Evolutionary conservation across 2,113 vertebrate genomes (phyloP).

Genomic region (Ochotona princeps): DNA sequence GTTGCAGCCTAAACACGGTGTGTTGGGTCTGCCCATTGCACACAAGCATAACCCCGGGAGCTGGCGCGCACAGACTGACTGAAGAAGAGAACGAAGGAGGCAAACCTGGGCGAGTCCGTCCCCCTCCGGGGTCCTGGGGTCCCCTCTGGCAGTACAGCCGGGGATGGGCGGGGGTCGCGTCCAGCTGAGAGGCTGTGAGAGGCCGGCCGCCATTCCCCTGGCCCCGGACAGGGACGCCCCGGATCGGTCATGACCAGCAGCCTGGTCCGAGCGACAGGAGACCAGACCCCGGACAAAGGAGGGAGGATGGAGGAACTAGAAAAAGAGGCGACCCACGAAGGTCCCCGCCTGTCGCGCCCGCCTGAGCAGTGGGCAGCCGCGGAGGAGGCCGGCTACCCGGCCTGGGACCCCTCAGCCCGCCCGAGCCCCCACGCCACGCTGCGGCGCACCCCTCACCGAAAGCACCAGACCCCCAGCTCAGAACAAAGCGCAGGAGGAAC

Average conservation of each 20-base stretch:
- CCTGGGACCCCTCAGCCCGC: not conserved
- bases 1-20: not conserved
- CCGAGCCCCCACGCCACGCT: not conserved
- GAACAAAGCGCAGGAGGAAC: not conserved
- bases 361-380: not conserved
- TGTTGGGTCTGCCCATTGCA: not conserved
- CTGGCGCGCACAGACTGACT: not conserved
- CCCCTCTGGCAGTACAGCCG: not conserved
- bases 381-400: not conserved
- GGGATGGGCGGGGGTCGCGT: not conserved
- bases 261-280: not conserved
- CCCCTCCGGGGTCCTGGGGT: not conserved
- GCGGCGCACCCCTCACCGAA: not conserved
- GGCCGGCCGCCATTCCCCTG: not conserved
- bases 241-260: not conserved
- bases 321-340: not conserved
- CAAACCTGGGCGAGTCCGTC: not conserved
- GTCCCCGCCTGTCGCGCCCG: not conserved
- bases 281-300: constrained; percentile 49
- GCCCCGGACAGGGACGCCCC: not conserved
- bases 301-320: not conserved
- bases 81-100: not conserved
- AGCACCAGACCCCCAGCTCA: not conserved
- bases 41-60: too few relatives aligned
- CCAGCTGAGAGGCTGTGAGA: too few relatives aligned